Percentiles rank a stretch among this genome's conserved stretches.
phyloP scores from a whole-genome alignment of 1,140 invertebrate genomes.

The Plodia interpunctella region DNA sequence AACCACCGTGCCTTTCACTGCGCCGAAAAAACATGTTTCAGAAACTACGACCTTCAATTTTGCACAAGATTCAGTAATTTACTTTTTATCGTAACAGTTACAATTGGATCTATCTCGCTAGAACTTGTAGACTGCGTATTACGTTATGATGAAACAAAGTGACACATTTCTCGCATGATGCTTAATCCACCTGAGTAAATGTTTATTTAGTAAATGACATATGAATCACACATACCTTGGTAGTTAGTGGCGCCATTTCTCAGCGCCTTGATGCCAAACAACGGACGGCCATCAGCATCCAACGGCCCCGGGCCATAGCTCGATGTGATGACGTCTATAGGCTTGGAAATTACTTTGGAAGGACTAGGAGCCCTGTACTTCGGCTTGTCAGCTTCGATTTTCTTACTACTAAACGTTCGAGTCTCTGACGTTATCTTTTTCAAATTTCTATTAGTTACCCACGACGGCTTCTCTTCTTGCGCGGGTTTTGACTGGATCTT shows the following conservation, averaged over 20 bases:
- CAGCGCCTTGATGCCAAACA: slow-evolving; percentile 86
- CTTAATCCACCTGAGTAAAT: slow-evolving; percentile 29
- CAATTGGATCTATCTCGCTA: neutral
- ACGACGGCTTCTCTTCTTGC: slow-evolving; percentile 75
- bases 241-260: slow-evolving; percentile 78
- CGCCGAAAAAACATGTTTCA: slow-evolving; percentile 10
- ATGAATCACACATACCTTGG: slow-evolving; percentile 60
- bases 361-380: slow-evolving; percentile 61
- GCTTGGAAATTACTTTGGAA: slow-evolving; percentile 55
- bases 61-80: neutral
- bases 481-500: slow-evolving; percentile 43
- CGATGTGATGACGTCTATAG: slow-evolving; percentile 83
- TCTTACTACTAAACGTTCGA: slow-evolving; percentile 60
- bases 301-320: slow-evolving; percentile 89
- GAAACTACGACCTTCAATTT: neutral
- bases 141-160: neutral
- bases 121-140: neutral
- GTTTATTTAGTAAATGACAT: slow-evolving; percentile 25
- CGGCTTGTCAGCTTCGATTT: slow-evolving; percentile 63
- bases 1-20: slow-evolving; percentile 82
- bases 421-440: slow-evolving; percentile 67
- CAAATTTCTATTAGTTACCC: slow-evolving; percentile 77
- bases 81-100: too few species aligned
- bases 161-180: neutral
- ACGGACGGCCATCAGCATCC: slow-evolving; percentile 85